Evolutionary conservation across 2,797 vertebrate genomes (phyloP).

Genomic region (Argentina silus): DNA sequence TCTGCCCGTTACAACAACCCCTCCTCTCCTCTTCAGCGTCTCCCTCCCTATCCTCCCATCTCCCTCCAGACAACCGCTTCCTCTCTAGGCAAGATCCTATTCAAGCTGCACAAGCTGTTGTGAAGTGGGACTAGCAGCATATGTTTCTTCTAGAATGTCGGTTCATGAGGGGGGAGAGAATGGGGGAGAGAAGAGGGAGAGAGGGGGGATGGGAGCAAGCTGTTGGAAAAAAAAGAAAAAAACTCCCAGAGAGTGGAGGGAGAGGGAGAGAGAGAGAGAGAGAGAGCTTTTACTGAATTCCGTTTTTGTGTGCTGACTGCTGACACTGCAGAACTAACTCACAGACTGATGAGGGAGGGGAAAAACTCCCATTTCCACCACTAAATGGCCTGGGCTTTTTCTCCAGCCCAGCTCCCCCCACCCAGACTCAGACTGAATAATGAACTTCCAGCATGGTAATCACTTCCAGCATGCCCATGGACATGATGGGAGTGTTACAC

Average conservation of each 20-base stretch:
- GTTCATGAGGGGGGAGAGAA: conserved; percentile 64
- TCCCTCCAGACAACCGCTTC: conserved; percentile 67
- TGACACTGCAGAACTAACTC: conserved; percentile 81
- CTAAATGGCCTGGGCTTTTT: conserved; percentile 73
- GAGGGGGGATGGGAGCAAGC: conserved; percentile 75
- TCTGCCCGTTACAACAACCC: conserved; percentile 9
- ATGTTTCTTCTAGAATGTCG: conserved; percentile 84
- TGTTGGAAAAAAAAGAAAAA: conserved; percentile 54
- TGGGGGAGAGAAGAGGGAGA: conserved; percentile 24
- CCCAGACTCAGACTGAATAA: conserved; percentile 67
- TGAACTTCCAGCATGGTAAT: conserved; percentile 73
- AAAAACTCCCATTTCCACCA: conserved; percentile 67
- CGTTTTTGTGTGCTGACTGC: conserved; percentile 81
- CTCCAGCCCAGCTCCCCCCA: conserved; percentile 58
- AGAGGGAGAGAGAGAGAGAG: conserved; percentile 55
- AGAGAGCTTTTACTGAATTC: conserved; percentile 80
- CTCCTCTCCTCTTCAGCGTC: conserved; percentile 31
- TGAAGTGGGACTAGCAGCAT: conserved; percentile 79
- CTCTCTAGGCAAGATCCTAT: conserved; percentile 71
- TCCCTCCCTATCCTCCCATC: conserved; percentile 48
- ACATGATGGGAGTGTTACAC: conserved; percentile 50
- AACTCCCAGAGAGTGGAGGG: conserved; percentile 62
- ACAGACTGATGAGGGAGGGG: conserved; percentile 73
- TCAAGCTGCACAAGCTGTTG: conserved; percentile 77
- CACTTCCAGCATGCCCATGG: conserved; percentile 67